Percentiles rank a stretch among this genome's conserved stretches.
Evolutionary conservation across 2,888 invertebrate genomes (phyloP).

Genomic region (Colostygia pectinataria): DNA sequence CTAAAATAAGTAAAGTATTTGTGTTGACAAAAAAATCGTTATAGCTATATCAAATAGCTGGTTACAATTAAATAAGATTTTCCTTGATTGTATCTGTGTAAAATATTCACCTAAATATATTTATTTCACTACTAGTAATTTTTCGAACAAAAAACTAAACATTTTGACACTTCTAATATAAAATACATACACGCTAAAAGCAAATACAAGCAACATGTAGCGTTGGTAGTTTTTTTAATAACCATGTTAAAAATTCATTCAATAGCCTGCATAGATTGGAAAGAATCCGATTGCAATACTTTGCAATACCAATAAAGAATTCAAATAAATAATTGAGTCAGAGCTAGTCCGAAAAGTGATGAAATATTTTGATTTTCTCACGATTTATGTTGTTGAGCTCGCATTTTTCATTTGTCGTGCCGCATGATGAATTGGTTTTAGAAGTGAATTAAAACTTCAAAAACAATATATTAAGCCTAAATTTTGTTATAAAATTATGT

Average conservation of each 20-base stretch:
- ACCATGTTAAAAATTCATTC: constrained; percentile 4
- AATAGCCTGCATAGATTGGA: constrained; percentile 3
- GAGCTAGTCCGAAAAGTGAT: constrained; percentile 9
- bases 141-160: too few species aligned
- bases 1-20: too few species aligned
- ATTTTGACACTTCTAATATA: too few species aligned
- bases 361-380: constrained; percentile 13
- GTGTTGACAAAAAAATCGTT: too few species aligned
- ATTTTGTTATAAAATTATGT: too few species aligned
- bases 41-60: too few species aligned
- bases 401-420: constrained; percentile 11
- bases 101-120: too few species aligned
- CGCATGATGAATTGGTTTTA: constrained; percentile 12
- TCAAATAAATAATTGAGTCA: constrained; percentile 13
- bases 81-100: too few species aligned
- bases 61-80: too few species aligned
- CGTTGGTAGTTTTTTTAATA: constrained; percentile 1
- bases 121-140: too few species aligned
- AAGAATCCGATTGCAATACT: constrained; percentile 12
- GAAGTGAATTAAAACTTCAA: constrained; percentile 10
- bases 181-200: too few species aligned
- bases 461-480: too few species aligned
- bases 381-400: constrained; percentile 17
- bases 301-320: constrained; percentile 5
- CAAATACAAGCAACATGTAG: background rate